Percentiles rank a stretch among this genome's conserved stretches.
These are phyloP conservation scores for Aphaenogaster floridana DNA, from an alignment of 1,140 invertebrate genomes.

Conservation along the genomic window DNA sequence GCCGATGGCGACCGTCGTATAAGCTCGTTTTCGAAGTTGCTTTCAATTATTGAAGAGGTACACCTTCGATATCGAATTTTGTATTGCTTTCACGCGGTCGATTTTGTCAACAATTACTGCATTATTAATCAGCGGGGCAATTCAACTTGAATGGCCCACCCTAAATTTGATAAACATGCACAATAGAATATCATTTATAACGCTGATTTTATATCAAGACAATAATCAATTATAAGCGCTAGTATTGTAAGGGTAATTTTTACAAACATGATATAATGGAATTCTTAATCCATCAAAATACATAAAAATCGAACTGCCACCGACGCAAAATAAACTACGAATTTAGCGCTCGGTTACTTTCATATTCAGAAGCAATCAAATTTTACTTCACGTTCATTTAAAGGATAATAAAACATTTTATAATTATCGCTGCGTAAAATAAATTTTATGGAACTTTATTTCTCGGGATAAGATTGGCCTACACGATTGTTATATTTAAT, in stretches of 20 bases:
- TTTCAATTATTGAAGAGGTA: conserved; percentile 57
- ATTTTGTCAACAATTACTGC: conserved; percentile 23
- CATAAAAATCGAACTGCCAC: conserved; percentile 5
- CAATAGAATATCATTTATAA: not conserved
- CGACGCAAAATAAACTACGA: not conserved
- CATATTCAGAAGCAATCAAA: not conserved
- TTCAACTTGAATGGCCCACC: not conserved
- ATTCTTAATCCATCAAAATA: conserved; percentile 13
- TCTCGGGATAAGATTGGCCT: not conserved
- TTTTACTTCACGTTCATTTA: not conserved
- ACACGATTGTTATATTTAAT: not conserved
- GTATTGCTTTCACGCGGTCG: conserved; percentile 11
- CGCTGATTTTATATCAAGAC: conserved; percentile 10
- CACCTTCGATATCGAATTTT: conserved; percentile 24
- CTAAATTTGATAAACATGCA: not conserved
- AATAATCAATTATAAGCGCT: conserved; percentile 14
- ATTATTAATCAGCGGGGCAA: conserved; percentile 48
- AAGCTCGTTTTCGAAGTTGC: conserved; percentile 12
- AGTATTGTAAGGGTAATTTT: not conserved
- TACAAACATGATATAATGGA: not conserved
- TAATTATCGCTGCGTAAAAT: conserved; percentile 9
- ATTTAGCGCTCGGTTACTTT: conserved; percentile 7
- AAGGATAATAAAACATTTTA: conserved; percentile 13
- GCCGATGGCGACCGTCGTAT: conserved; percentile 30
- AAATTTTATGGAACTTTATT: conserved; percentile 19